Evolutionary conservation across 2,797 vertebrate species (phyloP).

Genomic region (Anguilla megastoma): DNA sequence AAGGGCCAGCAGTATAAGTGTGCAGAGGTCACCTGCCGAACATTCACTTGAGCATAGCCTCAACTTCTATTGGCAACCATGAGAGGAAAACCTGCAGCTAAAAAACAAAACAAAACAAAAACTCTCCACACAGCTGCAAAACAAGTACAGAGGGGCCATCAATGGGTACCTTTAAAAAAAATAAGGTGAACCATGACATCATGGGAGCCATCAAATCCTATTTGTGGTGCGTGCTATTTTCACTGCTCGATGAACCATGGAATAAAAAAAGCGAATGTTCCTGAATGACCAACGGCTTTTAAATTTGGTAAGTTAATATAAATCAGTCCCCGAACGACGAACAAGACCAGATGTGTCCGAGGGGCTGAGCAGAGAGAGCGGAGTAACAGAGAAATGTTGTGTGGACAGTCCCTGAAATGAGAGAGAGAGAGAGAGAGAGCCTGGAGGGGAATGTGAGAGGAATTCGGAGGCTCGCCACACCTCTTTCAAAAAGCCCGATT

Average conservation of each 20-base stretch:
- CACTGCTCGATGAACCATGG: background rate
- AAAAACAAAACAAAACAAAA: background rate
- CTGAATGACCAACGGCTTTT: background rate
- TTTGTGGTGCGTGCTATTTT: background rate
- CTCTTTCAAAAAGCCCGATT: background rate
- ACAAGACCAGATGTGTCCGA: background rate
- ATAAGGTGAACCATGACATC: background rate
- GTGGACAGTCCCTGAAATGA: background rate
- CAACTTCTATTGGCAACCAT: background rate
- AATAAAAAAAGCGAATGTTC: background rate
- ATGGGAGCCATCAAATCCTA: background rate
- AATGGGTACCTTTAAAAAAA: background rate
- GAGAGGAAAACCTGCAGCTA: conserved; percentile 3
- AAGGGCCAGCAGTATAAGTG: background rate
- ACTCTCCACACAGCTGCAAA: background rate
- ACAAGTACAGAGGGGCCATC: background rate
- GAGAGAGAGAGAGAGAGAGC: background rate
- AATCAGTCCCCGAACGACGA: background rate
- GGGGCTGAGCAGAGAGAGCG: background rate
- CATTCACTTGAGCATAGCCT: background rate
- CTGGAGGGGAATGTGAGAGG: background rate
- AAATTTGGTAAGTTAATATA: background rate
- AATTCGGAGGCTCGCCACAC: background rate
- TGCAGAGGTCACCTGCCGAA: background rate
- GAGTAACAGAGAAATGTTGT: background rate